phyloP scores from a whole-genome alignment of 1,140 invertebrate species.

The Sycophaga agraensis region DNA sequence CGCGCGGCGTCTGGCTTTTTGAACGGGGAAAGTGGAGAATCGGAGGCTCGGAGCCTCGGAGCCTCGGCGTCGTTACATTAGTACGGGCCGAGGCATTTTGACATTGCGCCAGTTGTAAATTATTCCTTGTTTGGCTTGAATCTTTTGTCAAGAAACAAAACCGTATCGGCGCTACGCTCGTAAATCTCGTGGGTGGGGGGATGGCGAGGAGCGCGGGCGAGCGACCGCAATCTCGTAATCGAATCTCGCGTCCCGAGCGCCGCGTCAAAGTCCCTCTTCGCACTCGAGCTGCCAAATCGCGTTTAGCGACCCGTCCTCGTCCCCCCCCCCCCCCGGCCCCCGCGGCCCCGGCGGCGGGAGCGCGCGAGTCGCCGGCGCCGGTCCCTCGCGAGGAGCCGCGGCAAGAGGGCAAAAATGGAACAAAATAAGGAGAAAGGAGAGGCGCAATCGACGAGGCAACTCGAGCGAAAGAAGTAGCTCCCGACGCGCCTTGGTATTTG shows the following conservation, averaged over 20 bases:
- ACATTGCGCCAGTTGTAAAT: conserved; percentile 8
- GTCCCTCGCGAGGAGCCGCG: background rate
- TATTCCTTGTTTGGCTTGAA: conserved; percentile 23
- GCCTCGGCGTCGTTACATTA: too few relatives aligned
- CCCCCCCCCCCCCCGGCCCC: too few relatives aligned
- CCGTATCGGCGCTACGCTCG: background rate
- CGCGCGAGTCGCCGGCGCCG: too few relatives aligned
- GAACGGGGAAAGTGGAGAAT: too few relatives aligned
- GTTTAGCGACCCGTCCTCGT: too few relatives aligned
- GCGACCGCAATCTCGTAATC: conserved; percentile 19
- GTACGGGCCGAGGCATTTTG: too few relatives aligned
- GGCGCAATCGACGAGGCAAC: too few relatives aligned
- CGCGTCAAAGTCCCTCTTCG: background rate
- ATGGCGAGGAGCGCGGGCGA: background rate
- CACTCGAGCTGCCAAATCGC: too few relatives aligned
- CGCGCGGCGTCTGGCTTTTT: too few relatives aligned
- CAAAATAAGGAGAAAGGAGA: background rate
- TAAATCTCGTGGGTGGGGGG: background rate
- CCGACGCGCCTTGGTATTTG: conserved; percentile 12
- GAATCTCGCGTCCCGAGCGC: conserved; percentile 1
- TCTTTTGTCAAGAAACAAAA: conserved; percentile 13
- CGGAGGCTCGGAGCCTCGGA: too few relatives aligned
- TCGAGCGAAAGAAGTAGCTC: conserved; percentile 12
- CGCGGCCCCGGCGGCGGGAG: too few relatives aligned
- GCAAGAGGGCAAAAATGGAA: conserved; percentile 1